Evolutionary conservation across 2,113 vertebrate genomes (phyloP), one percentile per base, ranked within the genome.

Genomic region (Pterophyllum scalare): DNA sequence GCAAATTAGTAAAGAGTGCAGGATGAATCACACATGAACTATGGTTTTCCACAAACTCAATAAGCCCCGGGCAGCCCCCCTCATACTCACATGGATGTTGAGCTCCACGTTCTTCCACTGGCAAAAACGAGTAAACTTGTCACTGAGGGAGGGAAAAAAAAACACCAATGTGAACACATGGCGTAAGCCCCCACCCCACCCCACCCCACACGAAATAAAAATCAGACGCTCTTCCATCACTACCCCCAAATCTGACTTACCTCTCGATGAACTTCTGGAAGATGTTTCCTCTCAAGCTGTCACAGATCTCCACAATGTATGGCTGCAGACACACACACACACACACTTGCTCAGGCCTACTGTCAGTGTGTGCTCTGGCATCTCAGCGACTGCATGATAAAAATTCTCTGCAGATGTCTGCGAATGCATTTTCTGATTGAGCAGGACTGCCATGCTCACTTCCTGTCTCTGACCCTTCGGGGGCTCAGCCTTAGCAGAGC

Each of bases 21-120:
- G 14, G 43, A 15, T 49, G 15, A 72, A 72, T 26, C 24, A 52
- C 10, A 6, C 4, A 17, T 49, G 46, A 49, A 49, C 17, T 49
- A 5, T 3, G 1, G 26, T 31, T 72, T 11, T 52, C 31, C 54
- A 31, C 26, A 72, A 72, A 54, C 65, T 19, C 65, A 70, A 28
- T 52, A 70, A 52, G 43, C 6, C 15, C 65, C 40, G 17, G 9
- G 38, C 38, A 40, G 38, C 38, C 38, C 38, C 38, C 38, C 38
- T 38, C 1, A 5, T 52, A 94, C 98, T 98, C 94, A 99, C 98
- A 54, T 99, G 98, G 91, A 99, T 99, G 93, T 99, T 99, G 91
- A 99, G 96, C 90, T 99, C 98, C 77, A 99, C 97, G 20, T 99
- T 99, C 95, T 99, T 99, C 98, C 98, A 99, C 93, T 99, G 98